Percentiles rank a stretch among this genome's conserved stretches.
Evolutionary conservation across 1,140 invertebrate species (phyloP).

Genomic region (Babylonia areolata): DNA sequence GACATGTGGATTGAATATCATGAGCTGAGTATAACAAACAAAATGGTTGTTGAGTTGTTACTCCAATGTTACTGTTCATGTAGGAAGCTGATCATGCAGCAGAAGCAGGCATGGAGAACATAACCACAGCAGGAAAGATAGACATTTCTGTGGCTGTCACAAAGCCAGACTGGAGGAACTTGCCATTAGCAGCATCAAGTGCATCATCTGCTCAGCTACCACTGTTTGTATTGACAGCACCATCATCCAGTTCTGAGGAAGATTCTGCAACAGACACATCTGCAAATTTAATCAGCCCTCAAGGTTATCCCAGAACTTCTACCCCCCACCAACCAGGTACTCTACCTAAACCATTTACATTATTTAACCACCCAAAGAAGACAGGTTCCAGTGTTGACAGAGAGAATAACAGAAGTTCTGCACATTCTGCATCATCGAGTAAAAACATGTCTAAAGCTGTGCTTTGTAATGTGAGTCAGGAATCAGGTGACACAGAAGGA

Average conservation of each 20-base stretch:
- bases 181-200: neutral
- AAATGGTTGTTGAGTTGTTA: no score
- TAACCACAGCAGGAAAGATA: neutral
- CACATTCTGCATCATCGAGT: neutral
- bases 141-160: neutral
- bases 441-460: neutral
- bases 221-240: neutral
- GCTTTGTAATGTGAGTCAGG: neutral
- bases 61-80: slow-evolving; percentile 14
- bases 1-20: no score
- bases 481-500: no score
- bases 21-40: no score
- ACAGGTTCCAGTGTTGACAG: neutral
- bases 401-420: neutral
- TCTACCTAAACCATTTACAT: neutral
- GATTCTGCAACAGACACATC: neutral
- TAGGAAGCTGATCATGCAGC: slow-evolving; percentile 2
- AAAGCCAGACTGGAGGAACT: neutral
- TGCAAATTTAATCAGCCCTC: neutral
- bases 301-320: neutral
- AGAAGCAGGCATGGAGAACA: neutral
- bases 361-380: neutral
- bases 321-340: neutral
- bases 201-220: neutral
- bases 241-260: neutral